Base-by-base conservation (phyloP, 2,797 vertebrate species). In the Acrossocheilus fasciatus region DNA sequence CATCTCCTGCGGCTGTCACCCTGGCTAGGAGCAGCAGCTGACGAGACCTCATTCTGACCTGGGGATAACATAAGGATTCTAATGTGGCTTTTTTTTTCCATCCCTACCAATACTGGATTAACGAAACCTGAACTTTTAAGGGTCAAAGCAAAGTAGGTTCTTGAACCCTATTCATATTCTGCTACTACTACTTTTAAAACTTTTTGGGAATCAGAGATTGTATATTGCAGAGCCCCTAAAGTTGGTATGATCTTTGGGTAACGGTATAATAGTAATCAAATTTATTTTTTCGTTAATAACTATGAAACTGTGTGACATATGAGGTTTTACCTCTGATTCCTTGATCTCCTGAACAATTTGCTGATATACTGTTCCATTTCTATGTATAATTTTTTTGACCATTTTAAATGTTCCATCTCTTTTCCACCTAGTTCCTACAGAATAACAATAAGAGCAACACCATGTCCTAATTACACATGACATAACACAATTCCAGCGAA, bases 11-110 rank as follows among this genome's bases (percentile, higher is more conserved):
- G 92, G 84, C 93, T 97, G 45, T 95, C 94, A 0, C 92, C 92
- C 2, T 95, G 96, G 94, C 93, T 94, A 4, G 81, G 93, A 4
- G 93, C 54, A 23, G 83, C 4, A 45, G 91, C 91, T 41, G 93
- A 94, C 36, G 95, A 96, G 89, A 95, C 93, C 8, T 39, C 87
- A 39, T 96, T 96, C 88, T 96, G 89, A 95, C 86, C 83, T 80
- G 82, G 91, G 82, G 92, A 93, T 92, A 91, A 92, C 92, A 93
- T 87, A 92, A 83, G 92, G 91, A 95, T 94, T 94, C 92, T 92
- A 93, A 92, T 91, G 91, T 93, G 30, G 30, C 6, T 14, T 36
- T 36, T 41, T n/a, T 50, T 50, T 7, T 5, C 8, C 8, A 52
- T 52, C 34, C 73, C 73, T 75, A 52, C 26, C 30, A 17, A 34